Evolutionary conservation across 2,797 vertebrate genomes (phyloP).

Genomic region (Pseudochirops cupreus): DNA sequence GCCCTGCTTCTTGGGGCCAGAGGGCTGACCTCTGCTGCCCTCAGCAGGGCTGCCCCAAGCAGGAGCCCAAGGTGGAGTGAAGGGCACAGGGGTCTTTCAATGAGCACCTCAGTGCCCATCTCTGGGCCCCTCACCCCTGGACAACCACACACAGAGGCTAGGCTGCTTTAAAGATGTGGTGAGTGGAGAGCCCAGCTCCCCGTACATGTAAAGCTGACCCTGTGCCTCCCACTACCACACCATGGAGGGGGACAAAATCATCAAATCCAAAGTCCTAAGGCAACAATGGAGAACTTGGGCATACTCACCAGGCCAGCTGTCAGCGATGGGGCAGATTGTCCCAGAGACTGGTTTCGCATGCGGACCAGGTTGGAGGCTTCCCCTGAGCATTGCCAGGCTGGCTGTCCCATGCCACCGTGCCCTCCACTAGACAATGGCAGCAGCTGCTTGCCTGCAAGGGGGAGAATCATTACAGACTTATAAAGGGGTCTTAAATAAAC

Average conservation of each 20-base stretch:
- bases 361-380: conserved; percentile 95
- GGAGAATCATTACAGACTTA: neutral
- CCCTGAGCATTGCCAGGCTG: conserved; percentile 88
- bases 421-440: conserved; percentile 95
- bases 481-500: neutral
- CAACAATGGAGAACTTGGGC: neutral
- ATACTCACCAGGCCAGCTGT: conserved; percentile 94
- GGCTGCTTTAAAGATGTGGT: neutral
- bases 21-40: neutral
- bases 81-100: no score
- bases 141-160: neutral
- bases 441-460: conserved; percentile 94
- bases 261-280: neutral
- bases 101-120: neutral
- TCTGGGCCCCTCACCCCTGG: neutral
- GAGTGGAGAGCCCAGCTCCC: neutral
- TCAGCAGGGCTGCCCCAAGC: neutral
- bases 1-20: neutral
- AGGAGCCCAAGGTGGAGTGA: no score
- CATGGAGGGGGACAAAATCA: neutral
- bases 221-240: neutral
- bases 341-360: conserved; percentile 95
- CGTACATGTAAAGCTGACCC: neutral
- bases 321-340: conserved; percentile 97
- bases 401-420: conserved; percentile 92